These are phyloP conservation scores for Oreochromis niloticus DNA, from an alignment of 2,113 vertebrate species.

Conservation along the genomic window DNA sequence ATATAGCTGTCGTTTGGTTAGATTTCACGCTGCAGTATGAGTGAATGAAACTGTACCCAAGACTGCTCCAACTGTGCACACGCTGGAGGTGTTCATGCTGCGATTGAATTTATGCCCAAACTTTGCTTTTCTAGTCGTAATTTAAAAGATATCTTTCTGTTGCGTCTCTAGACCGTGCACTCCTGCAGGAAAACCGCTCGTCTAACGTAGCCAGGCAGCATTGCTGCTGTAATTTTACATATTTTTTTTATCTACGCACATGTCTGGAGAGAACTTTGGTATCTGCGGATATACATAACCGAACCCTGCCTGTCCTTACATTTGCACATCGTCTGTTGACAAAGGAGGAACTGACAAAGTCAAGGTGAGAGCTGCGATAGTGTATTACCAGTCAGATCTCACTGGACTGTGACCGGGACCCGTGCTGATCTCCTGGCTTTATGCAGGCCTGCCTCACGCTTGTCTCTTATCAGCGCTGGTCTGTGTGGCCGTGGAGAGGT, in stretches of 20 bases:
- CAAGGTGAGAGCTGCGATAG: slow-evolving; percentile 40
- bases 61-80: not conserved
- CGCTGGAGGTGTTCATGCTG: not conserved
- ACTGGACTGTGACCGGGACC: slow-evolving; percentile 41
- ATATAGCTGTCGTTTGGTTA: not conserved
- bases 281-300: not conserved
- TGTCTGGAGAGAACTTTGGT: not conserved
- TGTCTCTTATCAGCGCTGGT: slow-evolving; percentile 47
- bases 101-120: not conserved
- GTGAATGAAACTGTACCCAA: not conserved
- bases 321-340: slow-evolving; percentile 25
- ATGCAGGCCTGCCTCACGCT: slow-evolving; percentile 27
- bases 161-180: not conserved
- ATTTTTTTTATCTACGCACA: not conserved
- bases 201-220: not conserved
- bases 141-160: not conserved
- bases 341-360: slow-evolving; percentile 33
- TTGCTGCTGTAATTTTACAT: not conserved
- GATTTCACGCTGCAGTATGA: not conserved
- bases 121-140: not conserved
- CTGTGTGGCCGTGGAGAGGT: slow-evolving; percentile 61
- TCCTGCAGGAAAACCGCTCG: not conserved
- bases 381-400: slow-evolving; percentile 44
- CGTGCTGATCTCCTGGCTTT: slow-evolving; percentile 52
- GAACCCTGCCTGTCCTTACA: not conserved